A percentile compares a stretch with the other conserved stretches of the same genome.
Conservation (phyloP, 2,797 vertebrate genomes). For the Peromyscus attwateri region DNA sequence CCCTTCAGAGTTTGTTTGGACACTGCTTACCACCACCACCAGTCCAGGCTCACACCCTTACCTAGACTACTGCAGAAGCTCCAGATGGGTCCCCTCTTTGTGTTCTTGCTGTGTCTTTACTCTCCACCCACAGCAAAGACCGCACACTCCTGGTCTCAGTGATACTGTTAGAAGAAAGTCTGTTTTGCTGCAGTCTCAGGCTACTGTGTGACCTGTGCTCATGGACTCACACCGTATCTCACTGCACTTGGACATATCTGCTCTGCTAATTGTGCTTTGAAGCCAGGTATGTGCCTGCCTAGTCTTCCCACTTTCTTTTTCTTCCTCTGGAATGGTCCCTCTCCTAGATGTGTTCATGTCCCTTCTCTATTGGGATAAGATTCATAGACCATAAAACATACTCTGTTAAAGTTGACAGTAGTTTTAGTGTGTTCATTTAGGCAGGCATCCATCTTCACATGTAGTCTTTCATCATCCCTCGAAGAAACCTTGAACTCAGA, state of each 20-base stretch:
- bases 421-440: not conserved
- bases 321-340: not conserved
- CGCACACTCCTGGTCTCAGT: not conserved
- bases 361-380: slow-evolving; percentile 42
- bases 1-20: slow-evolving; percentile 24
- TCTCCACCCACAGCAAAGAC: not conserved
- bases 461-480: not conserved
- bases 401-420: not conserved
- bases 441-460: not conserved
- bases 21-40: not conserved
- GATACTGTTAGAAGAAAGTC: not conserved
- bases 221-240: not conserved
- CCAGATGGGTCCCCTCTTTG: not conserved
- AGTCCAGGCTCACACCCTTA: not conserved
- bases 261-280: slow-evolving; percentile 2
- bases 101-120: not conserved
- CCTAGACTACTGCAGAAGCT: not conserved
- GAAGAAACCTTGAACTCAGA: not conserved
- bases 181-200: not conserved
- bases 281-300: not conserved
- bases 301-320: slow-evolving; percentile 27
- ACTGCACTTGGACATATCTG: not conserved
- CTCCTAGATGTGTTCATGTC: not conserved
- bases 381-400: not conserved
- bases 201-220: not conserved